phyloP scores from a whole-genome alignment of 1,140 invertebrate genomes.

The Coptotermes formosanus region DNA sequence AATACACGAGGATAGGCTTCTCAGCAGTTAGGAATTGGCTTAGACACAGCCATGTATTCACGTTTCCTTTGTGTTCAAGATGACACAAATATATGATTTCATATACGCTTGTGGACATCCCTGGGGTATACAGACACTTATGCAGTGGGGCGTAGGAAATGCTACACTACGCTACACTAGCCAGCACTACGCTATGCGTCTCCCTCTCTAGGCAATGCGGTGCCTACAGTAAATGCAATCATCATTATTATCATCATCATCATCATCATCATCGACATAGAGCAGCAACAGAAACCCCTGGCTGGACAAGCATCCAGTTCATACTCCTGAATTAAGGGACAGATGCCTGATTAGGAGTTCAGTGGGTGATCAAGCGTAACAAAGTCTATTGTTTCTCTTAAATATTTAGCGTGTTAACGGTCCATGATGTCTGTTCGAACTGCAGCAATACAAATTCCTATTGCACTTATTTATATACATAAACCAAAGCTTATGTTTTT shows the following conservation, averaged over 20 bases:
- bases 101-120: background rate
- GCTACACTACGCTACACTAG: slow-evolving; percentile 14
- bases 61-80: no score
- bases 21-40: no score
- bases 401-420: no score
- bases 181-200: background rate
- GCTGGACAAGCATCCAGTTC: background rate
- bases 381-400: no score
- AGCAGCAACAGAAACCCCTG: background rate
- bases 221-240: background rate
- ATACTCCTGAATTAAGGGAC: background rate
- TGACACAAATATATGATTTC: no score
- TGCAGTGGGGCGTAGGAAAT: background rate
- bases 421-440: no score
- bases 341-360: background rate
- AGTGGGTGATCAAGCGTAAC: background rate
- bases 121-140: background rate
- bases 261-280: no score
- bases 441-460: no score
- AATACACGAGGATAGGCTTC: no score
- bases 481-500: no score
- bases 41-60: no score
- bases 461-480: no score
- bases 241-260: background rate
- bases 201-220: background rate